Conservation (phyloP, 2,888 invertebrate species). For the Adelphocoris suturalis region DNA sequence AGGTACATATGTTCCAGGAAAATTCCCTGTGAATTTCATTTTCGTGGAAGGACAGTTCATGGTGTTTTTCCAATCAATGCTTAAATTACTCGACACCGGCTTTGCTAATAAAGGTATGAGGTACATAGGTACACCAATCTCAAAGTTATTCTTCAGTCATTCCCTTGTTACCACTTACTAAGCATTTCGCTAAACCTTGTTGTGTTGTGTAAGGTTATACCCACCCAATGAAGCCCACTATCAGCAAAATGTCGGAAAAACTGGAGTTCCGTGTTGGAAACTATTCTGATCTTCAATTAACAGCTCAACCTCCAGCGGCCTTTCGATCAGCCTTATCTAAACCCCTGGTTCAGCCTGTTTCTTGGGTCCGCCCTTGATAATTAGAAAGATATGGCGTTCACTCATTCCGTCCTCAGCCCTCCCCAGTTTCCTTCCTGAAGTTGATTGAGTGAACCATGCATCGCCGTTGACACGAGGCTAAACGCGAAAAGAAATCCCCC, state of each 20-base stretch:
- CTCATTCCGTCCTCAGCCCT: background rate
- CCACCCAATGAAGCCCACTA: background rate
- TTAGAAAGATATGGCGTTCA: slow-evolving; percentile 27
- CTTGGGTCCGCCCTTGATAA: slow-evolving; percentile 3
- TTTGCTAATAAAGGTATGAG: no score
- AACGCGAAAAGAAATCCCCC: background rate
- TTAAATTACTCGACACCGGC: no score
- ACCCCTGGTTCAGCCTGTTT: background rate
- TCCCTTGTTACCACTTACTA: no score
- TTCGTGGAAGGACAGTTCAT: no score
- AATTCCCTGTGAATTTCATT: no score
- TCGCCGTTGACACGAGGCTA: slow-evolving; percentile 22
- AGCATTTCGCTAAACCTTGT: no score
- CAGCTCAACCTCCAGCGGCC: slow-evolving; percentile 1
- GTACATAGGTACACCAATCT: no score
- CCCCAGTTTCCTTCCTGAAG: slow-evolving; percentile 12
- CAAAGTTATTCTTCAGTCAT: no score
- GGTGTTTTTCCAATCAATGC: no score
- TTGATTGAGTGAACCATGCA: slow-evolving; percentile 34
- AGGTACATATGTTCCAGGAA: no score
- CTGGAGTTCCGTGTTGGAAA: background rate
- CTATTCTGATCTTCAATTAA: background rate
- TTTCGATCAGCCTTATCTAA: slow-evolving; percentile 21
- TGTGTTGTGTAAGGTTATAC: no score
- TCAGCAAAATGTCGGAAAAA: background rate